phyloP scores from a whole-genome alignment of 2,113 vertebrate genomes.

The Conger conger region DNA sequence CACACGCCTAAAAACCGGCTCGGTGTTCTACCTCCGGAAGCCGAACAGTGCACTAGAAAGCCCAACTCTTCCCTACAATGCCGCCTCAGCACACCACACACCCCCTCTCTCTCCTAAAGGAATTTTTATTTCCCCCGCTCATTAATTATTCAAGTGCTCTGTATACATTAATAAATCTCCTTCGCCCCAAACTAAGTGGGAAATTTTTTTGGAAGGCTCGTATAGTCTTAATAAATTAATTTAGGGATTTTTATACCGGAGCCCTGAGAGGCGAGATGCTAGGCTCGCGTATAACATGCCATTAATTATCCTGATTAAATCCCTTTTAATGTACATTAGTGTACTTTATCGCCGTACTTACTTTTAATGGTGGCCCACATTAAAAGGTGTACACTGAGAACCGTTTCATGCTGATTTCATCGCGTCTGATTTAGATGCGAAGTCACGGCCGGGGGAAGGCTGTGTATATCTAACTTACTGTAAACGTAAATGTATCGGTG shows the following conservation, averaged over 20 bases:
- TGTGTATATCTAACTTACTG: background rate
- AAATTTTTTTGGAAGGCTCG: constrained; percentile 35
- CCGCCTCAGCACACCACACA: constrained; percentile 27
- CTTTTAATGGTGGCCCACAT: constrained; percentile 11
- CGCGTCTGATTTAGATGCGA: background rate
- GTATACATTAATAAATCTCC: constrained; percentile 34
- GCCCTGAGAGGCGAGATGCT: constrained; percentile 9
- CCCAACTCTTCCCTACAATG: constrained; percentile 44
- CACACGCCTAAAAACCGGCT: background rate
- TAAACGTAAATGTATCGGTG: background rate
- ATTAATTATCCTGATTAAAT: constrained; percentile 22
- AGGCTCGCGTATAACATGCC: background rate
- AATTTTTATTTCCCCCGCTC: constrained; percentile 33
- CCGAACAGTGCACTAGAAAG: background rate
- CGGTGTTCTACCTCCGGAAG: background rate
- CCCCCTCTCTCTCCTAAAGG: constrained; percentile 23
- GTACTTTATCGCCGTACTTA: constrained; percentile 6
- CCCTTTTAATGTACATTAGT: constrained; percentile 15
- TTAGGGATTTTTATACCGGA: background rate
- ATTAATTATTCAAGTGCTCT: constrained; percentile 55
- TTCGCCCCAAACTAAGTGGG: constrained; percentile 31
- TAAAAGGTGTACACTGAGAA: constrained; percentile 13
- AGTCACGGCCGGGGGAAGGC: background rate
- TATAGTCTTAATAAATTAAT: constrained; percentile 37
- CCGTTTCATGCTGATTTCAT: background rate